Evolutionary conservation across 2,113 vertebrate genomes (phyloP), one percentile per base, ranked within the genome.

Genomic region (Lasiurus cinereus): DNA sequence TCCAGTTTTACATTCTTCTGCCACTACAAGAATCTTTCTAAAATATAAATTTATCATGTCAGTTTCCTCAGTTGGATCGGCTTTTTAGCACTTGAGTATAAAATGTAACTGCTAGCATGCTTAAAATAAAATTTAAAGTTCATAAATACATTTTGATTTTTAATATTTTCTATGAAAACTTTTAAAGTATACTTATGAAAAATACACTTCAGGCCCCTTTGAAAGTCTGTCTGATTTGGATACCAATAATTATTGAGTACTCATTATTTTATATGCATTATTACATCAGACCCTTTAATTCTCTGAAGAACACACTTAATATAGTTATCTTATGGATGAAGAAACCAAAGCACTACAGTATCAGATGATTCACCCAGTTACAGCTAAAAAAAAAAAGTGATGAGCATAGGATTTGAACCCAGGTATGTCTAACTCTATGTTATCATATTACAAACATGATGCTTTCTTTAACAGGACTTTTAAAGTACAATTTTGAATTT

Each of bases 161-260:
- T 90, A 94, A 36, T 82, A 82, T 90, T 90, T 86, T 14, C 62
- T 79, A 52, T 84, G 36, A 74, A 67, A 76, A 82, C 16, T 31
- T 77, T 69, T 69, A 43, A 94, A 33, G 2, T 79, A 0, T 69
- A 72, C 64, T 88, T 91, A 59, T 62, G 16, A 92, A 74, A 70
- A 76, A 27, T 66, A n/a, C 3, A 85, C 4, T 21, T 52, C 27
- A 62, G 8, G n/a, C 4, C 12, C 18, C 27, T 84, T 84, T 54
- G 33, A 80, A 84, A 85, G 33, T 24, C 8, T 74, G 14, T 24
- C 10, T 74, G 22, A 84, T 64, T 82, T 88, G 59, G 84, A 74
- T 85, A 62, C 8, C 4, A 52, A 2, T 56, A 89, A 11, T 85
- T 39, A 66, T 73, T 70, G 14, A 93, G 3, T 52, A 52, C 29